Evolutionary conservation across 1,140 invertebrate species (phyloP), one percentile per base, ranked within the genome.

Genomic region (Leucophenga varia): DNA sequence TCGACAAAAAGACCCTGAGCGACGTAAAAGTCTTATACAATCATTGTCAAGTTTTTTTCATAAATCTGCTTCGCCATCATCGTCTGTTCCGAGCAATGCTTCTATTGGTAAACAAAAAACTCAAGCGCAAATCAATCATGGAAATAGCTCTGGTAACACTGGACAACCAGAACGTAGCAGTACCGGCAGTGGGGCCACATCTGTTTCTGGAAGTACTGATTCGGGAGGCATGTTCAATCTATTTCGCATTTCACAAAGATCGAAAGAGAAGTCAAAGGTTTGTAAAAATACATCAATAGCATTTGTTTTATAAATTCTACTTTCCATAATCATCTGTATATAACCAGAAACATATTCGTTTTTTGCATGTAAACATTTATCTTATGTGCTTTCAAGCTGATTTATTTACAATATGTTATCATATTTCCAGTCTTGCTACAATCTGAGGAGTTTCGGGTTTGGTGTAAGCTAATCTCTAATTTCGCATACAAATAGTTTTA

Each of bases 11-110:
- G 86, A 89, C 68, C 79, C 82, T 0, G 87, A 89, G 51, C 79
- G 89, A 47, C 77, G 88, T 34, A 88, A 88, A 63, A 90, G 89
- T 71, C 86, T 92, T 31, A 91, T 91, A 53, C 89, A 90, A 77
- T 85, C 89, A 36, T 84, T 92, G 34, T 87, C 88, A 2, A 89
- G 87, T 70, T 88, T 91, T 64, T 89, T 92, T 57, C 80, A 83
- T 34, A 86, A 84, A n/a, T n/a, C n/a, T n/a, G n/a, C n/a, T n/a
- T n/a, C n/a, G n/a, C n/a, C n/a, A n/a, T n/a, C n/a, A n/a, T n/a
- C n/a, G n/a, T n/a, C n/a, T n/a, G n/a, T n/a, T n/a, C n/a, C n/a
- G n/a, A n/a, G n/a, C n/a, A n/a, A n/a, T n/a, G n/a, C n/a, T n/a
- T n/a, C n/a, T n/a, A n/a, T n/a, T n/a, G n/a, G n/a, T n/a, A n/a